Conservation (phyloP, 2,797 vertebrate genomes). For the Coracias cyanogaster region DNA sequence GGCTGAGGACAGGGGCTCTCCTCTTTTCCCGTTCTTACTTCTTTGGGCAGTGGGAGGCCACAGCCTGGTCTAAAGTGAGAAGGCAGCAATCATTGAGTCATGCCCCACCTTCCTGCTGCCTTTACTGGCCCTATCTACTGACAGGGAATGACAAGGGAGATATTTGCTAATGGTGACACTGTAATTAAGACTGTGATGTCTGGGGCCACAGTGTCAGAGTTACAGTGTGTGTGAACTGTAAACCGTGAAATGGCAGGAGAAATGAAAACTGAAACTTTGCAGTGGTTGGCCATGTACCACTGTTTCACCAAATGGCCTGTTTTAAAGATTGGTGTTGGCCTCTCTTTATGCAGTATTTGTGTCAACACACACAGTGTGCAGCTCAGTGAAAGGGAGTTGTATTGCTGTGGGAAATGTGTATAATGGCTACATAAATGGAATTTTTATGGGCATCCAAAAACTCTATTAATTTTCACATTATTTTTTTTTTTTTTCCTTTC, state of each 20-base stretch:
- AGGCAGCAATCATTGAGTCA: rapidly evolving
- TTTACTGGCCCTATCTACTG: background rate
- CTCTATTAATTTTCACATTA: background rate
- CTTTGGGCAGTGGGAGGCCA: background rate
- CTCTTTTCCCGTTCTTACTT: background rate
- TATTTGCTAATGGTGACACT: background rate
- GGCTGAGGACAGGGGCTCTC: background rate
- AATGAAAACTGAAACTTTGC: background rate
- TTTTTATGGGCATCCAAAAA: background rate
- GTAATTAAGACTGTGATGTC: rapidly evolving
- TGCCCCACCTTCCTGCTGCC: background rate
- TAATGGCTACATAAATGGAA: background rate
- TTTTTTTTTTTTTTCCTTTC: background rate
- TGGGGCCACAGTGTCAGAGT: background rate
- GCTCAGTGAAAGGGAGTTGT: background rate
- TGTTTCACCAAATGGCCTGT: background rate
- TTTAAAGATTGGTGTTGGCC: background rate
- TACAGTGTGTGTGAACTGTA: rapidly evolving
- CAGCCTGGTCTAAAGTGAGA: background rate
- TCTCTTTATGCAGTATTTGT: background rate
- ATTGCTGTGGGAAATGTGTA: background rate
- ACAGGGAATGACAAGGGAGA: background rate
- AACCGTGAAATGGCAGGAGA: background rate
- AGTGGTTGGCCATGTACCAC: background rate
- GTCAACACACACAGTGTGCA: background rate